phyloP scores from a whole-genome alignment of 2,888 invertebrate species.

The Rhyacophila evoluta region DNA sequence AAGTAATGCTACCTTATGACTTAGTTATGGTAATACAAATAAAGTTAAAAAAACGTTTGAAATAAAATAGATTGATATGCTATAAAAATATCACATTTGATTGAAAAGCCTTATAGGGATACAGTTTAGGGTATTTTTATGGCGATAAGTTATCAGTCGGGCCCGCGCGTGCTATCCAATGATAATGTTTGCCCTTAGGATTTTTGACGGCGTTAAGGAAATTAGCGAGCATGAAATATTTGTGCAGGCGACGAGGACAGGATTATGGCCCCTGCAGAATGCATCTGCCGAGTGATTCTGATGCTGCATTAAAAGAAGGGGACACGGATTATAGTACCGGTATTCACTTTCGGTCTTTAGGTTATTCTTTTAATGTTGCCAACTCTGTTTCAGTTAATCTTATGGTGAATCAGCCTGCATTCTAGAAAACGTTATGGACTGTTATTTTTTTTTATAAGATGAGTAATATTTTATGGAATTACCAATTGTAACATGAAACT shows the following conservation, averaged over 20 bases:
- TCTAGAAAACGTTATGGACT: too few relatives aligned
- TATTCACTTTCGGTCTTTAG: not conserved
- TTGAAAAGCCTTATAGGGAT: not conserved
- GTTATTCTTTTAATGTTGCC: too few relatives aligned
- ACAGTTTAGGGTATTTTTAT: slow-evolving; percentile 8
- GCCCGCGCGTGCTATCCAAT: slow-evolving; percentile 40
- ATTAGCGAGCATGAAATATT: slow-evolving; percentile 53
- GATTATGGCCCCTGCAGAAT: slow-evolving; percentile 48
- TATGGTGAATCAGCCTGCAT: too few relatives aligned
- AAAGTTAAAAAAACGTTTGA: too few relatives aligned
- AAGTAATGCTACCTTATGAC: too few relatives aligned
- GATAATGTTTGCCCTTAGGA: slow-evolving; percentile 54
- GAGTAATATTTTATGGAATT: too few relatives aligned
- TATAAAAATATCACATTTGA: not conserved
- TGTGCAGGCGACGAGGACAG: slow-evolving; percentile 41
- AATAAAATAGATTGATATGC: too few relatives aligned
- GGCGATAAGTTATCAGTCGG: not conserved
- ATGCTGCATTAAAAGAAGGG: not conserved
- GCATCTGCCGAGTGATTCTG: slow-evolving; percentile 10
- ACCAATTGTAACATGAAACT: too few relatives aligned
- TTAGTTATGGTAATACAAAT: too few relatives aligned
- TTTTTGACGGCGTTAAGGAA: slow-evolving; percentile 53
- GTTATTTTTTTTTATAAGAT: too few relatives aligned
- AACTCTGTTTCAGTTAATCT: too few relatives aligned
- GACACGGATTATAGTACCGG: not conserved